Evolutionary conservation across 2,797 vertebrate species (phyloP), one percentile per base, ranked within the genome.

Genomic region (Labeo calbasu): DNA sequence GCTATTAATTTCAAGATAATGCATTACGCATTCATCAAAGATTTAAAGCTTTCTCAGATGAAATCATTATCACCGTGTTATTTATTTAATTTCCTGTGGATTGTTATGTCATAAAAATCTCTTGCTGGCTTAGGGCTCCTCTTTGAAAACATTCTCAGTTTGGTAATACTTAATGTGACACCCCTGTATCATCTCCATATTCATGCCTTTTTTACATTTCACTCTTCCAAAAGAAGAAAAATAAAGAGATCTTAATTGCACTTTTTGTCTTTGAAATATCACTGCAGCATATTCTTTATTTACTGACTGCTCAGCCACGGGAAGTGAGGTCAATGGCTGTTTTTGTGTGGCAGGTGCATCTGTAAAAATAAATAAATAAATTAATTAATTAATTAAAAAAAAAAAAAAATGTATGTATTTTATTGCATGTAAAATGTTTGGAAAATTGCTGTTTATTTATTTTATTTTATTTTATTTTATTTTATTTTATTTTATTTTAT

Each of bases 1-100:
- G 53, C 25, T 55, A 68, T 68, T 83, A 4, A 66, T 77, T 43
- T 68, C 81, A 68, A 46, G 61, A 76, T 83, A 57, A 68, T 68
- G 36, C 32, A 66, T 83, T 46, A 46, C 36, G 0, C 36, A 76
- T 83, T 55, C n/a, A 57, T 77, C 72, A 68, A 53, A 28, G 48
- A 68, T 68, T 76, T 48, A n/a, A 65, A 75, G 71, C 15, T 63
- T 68, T 32, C 36, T 68, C n/a, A 28, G 72, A 76, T 76, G 48
- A 76, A 53, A 76, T 55, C 32, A 83, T 82, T 23, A 76, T 83
- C 28, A 57, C 55, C 50, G 28, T 2, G 9, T 23, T 63, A 73
- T 63, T 50, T 63, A 51, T 65, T 73, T 25, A 4, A 73, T 50
- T 73, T 28, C 25, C 63, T 51, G 23, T 10, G 4, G 21, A 50